phyloP scores from a whole-genome alignment of 2,888 invertebrate species.

The Notocelia uddmanniana region DNA sequence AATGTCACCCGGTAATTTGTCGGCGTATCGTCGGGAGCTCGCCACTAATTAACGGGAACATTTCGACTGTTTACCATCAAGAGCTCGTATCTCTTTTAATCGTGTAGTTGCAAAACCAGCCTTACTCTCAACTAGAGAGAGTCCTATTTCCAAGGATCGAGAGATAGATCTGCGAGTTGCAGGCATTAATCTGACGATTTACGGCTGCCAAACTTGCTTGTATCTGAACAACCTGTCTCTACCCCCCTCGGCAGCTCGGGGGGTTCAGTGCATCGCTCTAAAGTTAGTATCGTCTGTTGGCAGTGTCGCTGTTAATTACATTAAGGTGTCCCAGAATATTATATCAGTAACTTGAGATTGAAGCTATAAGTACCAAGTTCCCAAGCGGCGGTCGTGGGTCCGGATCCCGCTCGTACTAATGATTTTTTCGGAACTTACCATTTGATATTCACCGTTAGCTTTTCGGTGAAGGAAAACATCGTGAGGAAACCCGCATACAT shows the following conservation, averaged over 20 bases:
- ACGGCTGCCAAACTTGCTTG: constrained; percentile 75
- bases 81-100: constrained; percentile 1
- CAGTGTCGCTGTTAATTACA: constrained; percentile 53
- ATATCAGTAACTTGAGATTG: constrained; percentile 17
- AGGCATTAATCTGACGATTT: constrained; percentile 48
- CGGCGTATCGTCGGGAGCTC: constrained; percentile 69
- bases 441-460: too few relatives aligned
- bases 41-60: constrained; percentile 80
- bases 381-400: too few relatives aligned
- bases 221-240: constrained; percentile 59
- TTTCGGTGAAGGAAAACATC: too few relatives aligned
- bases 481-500: too few relatives aligned
- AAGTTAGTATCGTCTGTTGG: constrained; percentile 55
- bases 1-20: constrained; percentile 75
- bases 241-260: constrained; percentile 54
- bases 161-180: constrained; percentile 12
- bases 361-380: too few relatives aligned
- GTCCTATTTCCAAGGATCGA: not conserved
- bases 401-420: too few relatives aligned
- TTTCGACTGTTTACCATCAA: constrained; percentile 46
- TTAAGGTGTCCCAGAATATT: constrained; percentile 46
- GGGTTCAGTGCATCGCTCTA: constrained; percentile 52
- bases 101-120: constrained; percentile 5
- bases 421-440: too few relatives aligned
- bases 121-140: constrained; percentile 6